These are phyloP conservation scores for Lacerta viridis DNA, from an alignment of 2,797 vertebrate species.

Conservation along the genomic window DNA sequence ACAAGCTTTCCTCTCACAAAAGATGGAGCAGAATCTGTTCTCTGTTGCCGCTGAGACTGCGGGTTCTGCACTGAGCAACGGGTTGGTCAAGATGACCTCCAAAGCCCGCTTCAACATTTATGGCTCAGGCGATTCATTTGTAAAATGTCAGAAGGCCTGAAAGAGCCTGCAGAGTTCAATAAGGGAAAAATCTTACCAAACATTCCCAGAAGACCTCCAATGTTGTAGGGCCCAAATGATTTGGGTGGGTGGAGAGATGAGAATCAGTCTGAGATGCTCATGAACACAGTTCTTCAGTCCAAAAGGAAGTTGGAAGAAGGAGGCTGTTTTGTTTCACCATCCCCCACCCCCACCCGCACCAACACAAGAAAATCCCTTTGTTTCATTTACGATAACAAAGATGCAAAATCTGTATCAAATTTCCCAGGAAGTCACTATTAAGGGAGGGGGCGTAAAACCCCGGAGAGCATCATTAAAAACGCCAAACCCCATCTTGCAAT, in stretches of 20 bases:
- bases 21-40: too few relatives aligned
- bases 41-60: neutral
- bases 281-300: neutral
- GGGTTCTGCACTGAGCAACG: neutral
- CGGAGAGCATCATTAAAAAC: slow-evolving; percentile 25
- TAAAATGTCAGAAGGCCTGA: neutral
- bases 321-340: neutral
- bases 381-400: neutral
- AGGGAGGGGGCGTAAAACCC: slow-evolving; percentile 29
- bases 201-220: neutral
- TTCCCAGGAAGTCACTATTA: slow-evolving; percentile 37
- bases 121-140: neutral
- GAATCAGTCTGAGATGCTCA: neutral
- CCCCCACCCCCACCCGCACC: neutral
- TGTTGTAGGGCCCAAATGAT: neutral
- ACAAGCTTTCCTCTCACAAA: too few relatives aligned
- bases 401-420: neutral
- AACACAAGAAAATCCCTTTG: neutral
- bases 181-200: neutral
- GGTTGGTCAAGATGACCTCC: neutral
- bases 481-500: neutral
- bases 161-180: neutral
- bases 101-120: neutral
- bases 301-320: slow-evolving; percentile 1
- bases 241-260: neutral